phyloP scores from a whole-genome alignment of 2,888 invertebrate species.

The Beris chalybata region DNA sequence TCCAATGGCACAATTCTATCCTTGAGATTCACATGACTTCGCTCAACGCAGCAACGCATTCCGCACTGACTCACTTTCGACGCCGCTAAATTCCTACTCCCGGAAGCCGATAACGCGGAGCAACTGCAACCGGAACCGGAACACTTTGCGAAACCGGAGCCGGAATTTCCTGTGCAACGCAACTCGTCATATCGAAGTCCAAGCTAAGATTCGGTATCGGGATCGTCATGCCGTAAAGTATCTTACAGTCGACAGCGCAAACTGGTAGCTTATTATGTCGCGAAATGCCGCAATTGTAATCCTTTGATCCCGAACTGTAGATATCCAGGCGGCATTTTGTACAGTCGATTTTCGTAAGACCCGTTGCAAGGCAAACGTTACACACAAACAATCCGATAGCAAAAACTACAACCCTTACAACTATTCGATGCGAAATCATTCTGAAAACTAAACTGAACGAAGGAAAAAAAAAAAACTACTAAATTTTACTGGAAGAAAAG shows the following conservation, averaged over 20 bases:
- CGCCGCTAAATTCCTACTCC: no score
- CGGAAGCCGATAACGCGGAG: no score
- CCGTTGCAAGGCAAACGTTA: neutral
- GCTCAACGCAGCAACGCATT: constrained; percentile 20
- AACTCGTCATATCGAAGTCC: constrained; percentile 19
- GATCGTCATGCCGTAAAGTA: constrained; percentile 15
- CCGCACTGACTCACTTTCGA: constrained; percentile 14
- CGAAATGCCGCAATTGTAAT: constrained; percentile 28
- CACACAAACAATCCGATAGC: neutral
- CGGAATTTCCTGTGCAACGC: neutral
- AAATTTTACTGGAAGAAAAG: no score
- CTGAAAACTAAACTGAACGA: neutral
- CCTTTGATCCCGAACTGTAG: constrained; percentile 23
- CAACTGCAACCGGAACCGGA: no score
- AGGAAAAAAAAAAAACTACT: no score
- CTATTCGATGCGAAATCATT: neutral
- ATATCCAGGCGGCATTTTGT: constrained; percentile 25
- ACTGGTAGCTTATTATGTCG: constrained; percentile 17
- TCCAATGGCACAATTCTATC: no score
- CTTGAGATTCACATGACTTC: neutral
- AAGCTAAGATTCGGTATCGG: constrained; percentile 24
- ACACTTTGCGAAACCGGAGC: no score
- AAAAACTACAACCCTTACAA: neutral
- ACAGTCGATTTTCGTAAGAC: constrained; percentile 15
- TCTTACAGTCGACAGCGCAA: constrained; percentile 24